Conservation (phyloP, 2,113 vertebrate genomes). For the Hyaena hyaena region DNA sequence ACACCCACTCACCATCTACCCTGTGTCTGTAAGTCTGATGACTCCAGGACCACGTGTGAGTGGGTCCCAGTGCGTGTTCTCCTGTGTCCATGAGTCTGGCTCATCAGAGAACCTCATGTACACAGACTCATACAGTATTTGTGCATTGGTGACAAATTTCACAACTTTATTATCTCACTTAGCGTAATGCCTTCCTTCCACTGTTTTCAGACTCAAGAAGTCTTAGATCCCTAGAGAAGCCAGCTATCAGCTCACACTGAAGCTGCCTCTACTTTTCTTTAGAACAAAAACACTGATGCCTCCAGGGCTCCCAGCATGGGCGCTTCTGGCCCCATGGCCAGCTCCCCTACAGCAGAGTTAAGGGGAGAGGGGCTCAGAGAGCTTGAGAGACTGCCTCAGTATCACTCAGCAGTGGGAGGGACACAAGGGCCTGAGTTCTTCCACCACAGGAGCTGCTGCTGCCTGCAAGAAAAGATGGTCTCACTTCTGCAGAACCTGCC, state of each 20-base stretch:
- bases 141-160: not conserved
- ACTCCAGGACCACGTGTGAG: not conserved
- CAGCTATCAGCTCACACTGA: not conserved
- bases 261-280: not conserved
- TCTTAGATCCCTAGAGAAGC: not conserved
- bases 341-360: not conserved
- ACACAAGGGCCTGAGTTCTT: not conserved
- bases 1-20: not conserved
- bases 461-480: not conserved
- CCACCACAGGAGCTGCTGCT: not conserved
- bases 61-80: too few species aligned
- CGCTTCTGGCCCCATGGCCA: not conserved
- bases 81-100: not conserved
- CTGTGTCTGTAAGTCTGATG: not conserved
- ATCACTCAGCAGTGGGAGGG: too few species aligned
- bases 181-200: not conserved
- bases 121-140: not conserved
- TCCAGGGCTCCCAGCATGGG: rapidly evolving
- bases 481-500: not conserved
- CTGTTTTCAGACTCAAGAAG: not conserved
- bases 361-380: not conserved
- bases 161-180: not conserved
- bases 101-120: not conserved
- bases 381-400: not conserved
- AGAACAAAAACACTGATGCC: not conserved